Conservation (phyloP, 2,797 vertebrate species). For the Melanotaenia trifasciata region DNA sequence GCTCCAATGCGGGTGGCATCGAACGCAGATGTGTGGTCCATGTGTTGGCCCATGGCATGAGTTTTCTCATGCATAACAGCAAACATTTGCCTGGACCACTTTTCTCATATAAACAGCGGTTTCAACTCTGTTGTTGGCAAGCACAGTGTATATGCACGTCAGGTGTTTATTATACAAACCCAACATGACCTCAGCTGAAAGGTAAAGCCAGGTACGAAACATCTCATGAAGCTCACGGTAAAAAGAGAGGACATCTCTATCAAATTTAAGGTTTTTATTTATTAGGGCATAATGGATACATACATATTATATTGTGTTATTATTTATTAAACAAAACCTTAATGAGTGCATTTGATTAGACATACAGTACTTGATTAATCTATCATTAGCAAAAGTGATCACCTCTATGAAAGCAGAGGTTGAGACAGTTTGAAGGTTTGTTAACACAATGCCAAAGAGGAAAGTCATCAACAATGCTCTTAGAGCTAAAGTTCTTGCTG, state of each 20-base stretch:
- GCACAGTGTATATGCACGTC: neutral
- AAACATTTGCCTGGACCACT: slow-evolving; percentile 26
- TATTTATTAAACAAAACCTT: neutral
- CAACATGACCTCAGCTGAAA: slow-evolving; percentile 23
- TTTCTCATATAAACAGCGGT: slow-evolving; percentile 37
- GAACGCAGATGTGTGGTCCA: slow-evolving; percentile 56
- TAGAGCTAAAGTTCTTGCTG: too few species aligned
- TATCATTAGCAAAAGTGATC: neutral
- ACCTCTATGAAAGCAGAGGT: neutral
- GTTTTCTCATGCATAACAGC: slow-evolving; percentile 37
- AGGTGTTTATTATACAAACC: slow-evolving; percentile 33
- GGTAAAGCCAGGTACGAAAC: neutral
- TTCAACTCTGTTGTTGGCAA: slow-evolving; percentile 34
- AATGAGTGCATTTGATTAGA: neutral
- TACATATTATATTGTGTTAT: neutral
- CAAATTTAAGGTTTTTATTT: neutral
- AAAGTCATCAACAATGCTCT: neutral
- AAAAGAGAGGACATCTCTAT: neutral
- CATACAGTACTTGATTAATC: neutral
- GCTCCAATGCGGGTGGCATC: slow-evolving; percentile 1
- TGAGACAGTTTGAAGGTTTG: neutral
- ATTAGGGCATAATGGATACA: neutral
- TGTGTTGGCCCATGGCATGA: slow-evolving; percentile 20
- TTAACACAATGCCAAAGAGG: neutral
- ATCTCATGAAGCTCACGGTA: neutral